Evolutionary conservation across 2,888 invertebrate species (phyloP).

Genomic region (Cephus rjabovi): DNA sequence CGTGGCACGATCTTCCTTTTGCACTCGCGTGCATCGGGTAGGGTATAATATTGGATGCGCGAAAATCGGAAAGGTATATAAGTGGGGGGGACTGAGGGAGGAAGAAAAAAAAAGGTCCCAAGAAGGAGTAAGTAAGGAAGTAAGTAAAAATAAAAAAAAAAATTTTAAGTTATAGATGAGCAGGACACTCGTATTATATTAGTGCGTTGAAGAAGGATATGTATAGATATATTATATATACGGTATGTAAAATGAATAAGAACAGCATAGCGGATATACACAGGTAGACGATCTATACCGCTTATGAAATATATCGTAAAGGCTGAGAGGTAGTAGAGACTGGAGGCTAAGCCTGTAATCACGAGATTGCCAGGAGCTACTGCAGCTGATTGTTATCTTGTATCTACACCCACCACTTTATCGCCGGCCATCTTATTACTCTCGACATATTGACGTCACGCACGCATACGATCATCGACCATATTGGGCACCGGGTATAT

Average conservation of each 20-base stretch:
- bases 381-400: constrained; percentile 65
- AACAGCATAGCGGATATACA: background rate
- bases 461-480: constrained; percentile 47
- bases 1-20: background rate
- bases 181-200: background rate
- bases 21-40: constrained; percentile 17
- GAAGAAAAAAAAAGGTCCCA: background rate
- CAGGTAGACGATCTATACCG: constrained; percentile 26
- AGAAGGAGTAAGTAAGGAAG: background rate
- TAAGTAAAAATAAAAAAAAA: background rate
- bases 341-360: constrained; percentile 63
- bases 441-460: constrained; percentile 65
- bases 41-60: constrained; percentile 45
- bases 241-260: background rate
- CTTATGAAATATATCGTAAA: constrained; percentile 54
- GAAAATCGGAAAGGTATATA: constrained; percentile 42
- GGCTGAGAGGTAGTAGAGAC: constrained; percentile 39
- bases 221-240: background rate
- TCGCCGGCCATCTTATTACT: constrained; percentile 65
- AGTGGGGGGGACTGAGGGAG: background rate
- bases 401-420: constrained; percentile 66
- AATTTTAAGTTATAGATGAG: background rate
- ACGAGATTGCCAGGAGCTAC: constrained; percentile 65
- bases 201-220: background rate
- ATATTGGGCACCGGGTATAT: background rate